phyloP scores from a whole-genome alignment of 2,888 invertebrate species.

The Clunio marinus region DNA sequence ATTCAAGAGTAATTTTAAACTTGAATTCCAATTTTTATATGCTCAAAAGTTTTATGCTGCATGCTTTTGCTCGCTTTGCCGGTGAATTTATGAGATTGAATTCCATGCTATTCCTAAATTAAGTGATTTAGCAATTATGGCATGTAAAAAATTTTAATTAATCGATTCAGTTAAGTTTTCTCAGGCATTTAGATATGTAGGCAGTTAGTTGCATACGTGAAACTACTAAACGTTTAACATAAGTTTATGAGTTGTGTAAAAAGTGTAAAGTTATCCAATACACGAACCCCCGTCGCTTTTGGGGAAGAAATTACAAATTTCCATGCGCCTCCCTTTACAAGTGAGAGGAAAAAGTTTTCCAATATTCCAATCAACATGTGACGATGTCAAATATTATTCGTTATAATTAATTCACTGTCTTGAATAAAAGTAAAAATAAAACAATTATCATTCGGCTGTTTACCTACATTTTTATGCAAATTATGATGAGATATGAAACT shows the following conservation, averaged over 20 bases:
- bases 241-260: background rate
- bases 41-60: background rate
- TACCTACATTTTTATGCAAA: conserved; percentile 8
- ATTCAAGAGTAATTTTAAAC: conserved; percentile 26
- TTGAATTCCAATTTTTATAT: conserved; percentile 1
- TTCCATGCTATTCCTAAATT: conserved; percentile 15
- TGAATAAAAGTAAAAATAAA: too few species aligned
- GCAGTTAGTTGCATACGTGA: too few species aligned
- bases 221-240: too few species aligned
- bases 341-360: conserved; percentile 7
- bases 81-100: background rate
- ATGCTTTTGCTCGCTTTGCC: background rate
- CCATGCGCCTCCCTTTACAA: background rate
- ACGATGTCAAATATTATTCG: background rate
- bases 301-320: background rate
- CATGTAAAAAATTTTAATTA: conserved; percentile 28
- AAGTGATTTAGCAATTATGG: conserved; percentile 29
- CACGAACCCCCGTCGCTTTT: conserved; percentile 13
- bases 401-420: background rate
- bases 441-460: background rate
- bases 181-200: background rate
- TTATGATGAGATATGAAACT: too few species aligned
- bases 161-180: conserved; percentile 12
- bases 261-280: conserved; percentile 16
- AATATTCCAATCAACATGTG: background rate